These are phyloP conservation scores for Lordiphosa fenestrarum DNA, from an alignment of 2,888 invertebrate species.

Conservation along the genomic window DNA sequence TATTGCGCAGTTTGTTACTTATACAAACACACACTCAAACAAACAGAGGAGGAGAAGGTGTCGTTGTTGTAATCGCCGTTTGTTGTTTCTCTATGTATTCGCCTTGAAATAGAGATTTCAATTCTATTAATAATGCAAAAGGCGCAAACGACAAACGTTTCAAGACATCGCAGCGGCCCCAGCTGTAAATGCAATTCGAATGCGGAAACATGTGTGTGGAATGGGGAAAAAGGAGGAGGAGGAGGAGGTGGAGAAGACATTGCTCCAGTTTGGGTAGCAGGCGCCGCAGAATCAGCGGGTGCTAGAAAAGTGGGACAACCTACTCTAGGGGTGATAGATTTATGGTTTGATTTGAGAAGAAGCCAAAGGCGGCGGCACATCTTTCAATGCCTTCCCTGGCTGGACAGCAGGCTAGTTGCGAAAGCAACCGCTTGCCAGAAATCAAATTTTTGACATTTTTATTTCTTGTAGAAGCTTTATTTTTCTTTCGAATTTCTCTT, in stretches of 20 bases:
- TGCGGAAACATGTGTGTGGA: slow-evolving; percentile 24
- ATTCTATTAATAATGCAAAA: slow-evolving; percentile 64
- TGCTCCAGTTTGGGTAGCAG: slow-evolving; percentile 24
- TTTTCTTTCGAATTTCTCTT: too few relatives aligned
- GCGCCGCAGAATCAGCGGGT: slow-evolving; percentile 11
- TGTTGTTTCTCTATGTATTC: slow-evolving; percentile 33
- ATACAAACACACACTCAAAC: slow-evolving; percentile 7
- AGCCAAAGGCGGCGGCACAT: neutral
- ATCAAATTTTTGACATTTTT: too few relatives aligned
- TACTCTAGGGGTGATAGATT: too few relatives aligned
- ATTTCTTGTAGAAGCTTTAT: too few relatives aligned
- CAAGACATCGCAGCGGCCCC: slow-evolving; percentile 10
- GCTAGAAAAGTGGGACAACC: neutral
- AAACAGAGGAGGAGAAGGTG: slow-evolving; percentile 47
- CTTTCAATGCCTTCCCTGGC: slow-evolving; percentile 11
- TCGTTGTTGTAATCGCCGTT: slow-evolving; percentile 58
- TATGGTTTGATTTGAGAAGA: too few relatives aligned
- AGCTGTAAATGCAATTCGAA: slow-evolving; percentile 29
- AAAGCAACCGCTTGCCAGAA: too few relatives aligned
- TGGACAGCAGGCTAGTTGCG: too few relatives aligned
- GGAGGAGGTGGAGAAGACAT: neutral
- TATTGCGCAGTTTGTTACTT: slow-evolving; percentile 57
- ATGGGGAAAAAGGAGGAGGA: neutral
- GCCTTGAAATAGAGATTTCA: slow-evolving; percentile 58
- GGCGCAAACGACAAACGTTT: slow-evolving; percentile 49